Conservation (phyloP, 2,113 vertebrate species). For the Scolopax mira region DNA sequence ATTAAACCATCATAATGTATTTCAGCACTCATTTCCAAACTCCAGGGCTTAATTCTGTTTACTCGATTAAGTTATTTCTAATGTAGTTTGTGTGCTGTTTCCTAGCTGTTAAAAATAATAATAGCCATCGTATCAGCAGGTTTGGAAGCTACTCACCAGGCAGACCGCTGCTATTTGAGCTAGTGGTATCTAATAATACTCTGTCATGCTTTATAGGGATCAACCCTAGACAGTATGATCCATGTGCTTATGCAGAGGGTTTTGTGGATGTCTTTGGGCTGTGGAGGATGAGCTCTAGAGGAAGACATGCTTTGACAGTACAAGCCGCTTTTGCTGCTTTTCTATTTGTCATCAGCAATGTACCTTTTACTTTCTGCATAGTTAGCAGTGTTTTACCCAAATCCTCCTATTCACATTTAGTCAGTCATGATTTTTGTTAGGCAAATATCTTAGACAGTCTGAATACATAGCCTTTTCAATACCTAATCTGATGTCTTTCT, state of each 20-base stretch:
- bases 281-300: not conserved
- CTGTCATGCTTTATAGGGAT: not conserved
- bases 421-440: not conserved
- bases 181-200: conserved; percentile 10
- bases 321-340: not conserved
- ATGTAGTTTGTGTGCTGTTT: not conserved
- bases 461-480: not conserved
- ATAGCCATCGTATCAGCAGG: not conserved
- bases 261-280: not conserved
- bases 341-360: not conserved
- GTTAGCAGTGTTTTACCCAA: not conserved
- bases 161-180: conserved; percentile 12
- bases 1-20: not conserved
- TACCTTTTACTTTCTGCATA: not conserved
- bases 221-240: not conserved
- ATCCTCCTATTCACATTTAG: not conserved
- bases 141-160: not conserved
- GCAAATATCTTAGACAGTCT: not conserved
- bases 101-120: conserved; percentile 29
- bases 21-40: not conserved
- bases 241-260: not conserved
- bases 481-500: not conserved
- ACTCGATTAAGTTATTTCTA: not conserved
- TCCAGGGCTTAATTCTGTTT: not conserved
- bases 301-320: not conserved